Evolutionary conservation across 2,113 vertebrate genomes (phyloP), one percentile per base, ranked within the genome.

Genomic region (Alethe diademata): DNA sequence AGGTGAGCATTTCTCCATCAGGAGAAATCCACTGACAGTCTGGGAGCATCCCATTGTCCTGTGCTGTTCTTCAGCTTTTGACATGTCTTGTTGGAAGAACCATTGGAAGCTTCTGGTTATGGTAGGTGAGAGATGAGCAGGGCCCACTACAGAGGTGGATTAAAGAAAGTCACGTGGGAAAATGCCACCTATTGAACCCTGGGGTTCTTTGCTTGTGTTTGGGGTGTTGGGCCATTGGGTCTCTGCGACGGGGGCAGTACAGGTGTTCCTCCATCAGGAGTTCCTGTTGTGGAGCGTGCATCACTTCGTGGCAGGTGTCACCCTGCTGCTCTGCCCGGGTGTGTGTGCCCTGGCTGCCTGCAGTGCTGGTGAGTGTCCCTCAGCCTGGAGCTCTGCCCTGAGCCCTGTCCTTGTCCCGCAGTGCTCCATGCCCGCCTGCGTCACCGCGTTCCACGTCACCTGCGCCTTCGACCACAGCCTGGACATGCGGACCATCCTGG

Each of bases 371-470:
- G 33, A 8, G 40, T 11, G 5, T 71, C 14, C 40, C 9, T 12
- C 14, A 7, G 18, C 1, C 0, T 3, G 25, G 13, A 40, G 78
- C 47, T 20, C 28, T 40, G 33, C 54, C 69, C 5, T 78, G 56
- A 88, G 54, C 53, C 76, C n/a, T 94, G 70, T 96, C 80, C 94
- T 65, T 75, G 11, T 79, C 85, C 87, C 10, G 0, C 97, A 99
- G 99, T 99, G 99, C 97, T 99, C 98, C 96, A 99, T 98, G 99
- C 98, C 99, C 51, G 98, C 99, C 97, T 99, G 99, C 5, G 97
- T 99, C 88, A 99, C 99, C 19, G 99, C 99, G 29, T 99, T 99
- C 98, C 99, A 99, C 18, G 99, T 99, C 97, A 99, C 99, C 1
- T 99, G 99, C 98, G 99, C 99, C 96, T 99, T 99, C 53, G 99